These are phyloP conservation scores for Mycteria americana DNA, from an alignment of 2,797 vertebrate species.

Conservation along the genomic window DNA sequence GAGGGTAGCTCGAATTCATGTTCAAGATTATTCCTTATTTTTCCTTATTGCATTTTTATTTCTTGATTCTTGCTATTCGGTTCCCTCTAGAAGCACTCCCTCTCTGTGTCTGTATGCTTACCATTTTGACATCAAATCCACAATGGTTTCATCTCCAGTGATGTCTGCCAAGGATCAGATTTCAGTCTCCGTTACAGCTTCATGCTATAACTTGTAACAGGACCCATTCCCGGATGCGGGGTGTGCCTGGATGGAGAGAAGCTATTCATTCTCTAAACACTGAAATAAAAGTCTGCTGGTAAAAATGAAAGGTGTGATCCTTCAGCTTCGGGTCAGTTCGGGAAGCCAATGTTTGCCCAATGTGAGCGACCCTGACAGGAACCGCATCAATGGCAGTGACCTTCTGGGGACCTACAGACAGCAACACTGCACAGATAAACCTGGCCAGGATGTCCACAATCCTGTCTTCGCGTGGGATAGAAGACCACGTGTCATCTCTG, in stretches of 20 bases:
- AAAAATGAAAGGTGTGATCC: not conserved
- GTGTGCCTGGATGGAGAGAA: not conserved
- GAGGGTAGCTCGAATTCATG: not conserved
- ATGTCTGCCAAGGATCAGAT: not conserved
- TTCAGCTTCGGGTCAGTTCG: not conserved
- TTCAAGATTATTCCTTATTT: not conserved
- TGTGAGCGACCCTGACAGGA: rapidly evolving
- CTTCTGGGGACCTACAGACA: not conserved
- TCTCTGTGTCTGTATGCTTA: not conserved
- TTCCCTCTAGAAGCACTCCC: not conserved
- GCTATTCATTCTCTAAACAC: not conserved
- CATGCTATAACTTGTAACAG: not conserved
- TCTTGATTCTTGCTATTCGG: not conserved
- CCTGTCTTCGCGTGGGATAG: not conserved
- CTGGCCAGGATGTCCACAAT: not conserved
- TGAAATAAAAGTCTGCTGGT: not conserved
- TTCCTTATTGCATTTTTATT: not conserved
- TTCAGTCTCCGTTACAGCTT: not conserved
- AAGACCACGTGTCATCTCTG: rapidly evolving
- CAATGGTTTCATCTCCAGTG: not conserved
- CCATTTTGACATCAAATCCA: not conserved
- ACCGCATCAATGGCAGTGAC: not conserved
- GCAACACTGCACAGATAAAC: not conserved
- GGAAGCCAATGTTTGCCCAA: not conserved
- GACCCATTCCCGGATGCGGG: rapidly evolving